Percentiles rank a stretch among this genome's conserved stretches.
phyloP scores from a whole-genome alignment of 1,140 invertebrate species.

The Oncopeltus fasciatus region DNA sequence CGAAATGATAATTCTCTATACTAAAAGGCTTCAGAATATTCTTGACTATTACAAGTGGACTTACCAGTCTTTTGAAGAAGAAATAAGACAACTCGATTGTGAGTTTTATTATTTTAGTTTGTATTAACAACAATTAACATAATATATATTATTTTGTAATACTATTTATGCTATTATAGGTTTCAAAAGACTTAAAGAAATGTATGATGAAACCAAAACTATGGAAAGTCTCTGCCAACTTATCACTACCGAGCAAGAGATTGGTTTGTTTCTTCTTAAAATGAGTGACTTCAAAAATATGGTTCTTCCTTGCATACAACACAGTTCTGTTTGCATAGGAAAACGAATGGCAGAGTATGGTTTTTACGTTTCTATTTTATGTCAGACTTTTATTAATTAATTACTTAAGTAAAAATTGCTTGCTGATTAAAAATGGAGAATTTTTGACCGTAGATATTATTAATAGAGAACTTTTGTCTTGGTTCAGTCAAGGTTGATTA shows the following conservation, averaged over 20 bases:
- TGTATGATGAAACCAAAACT: background rate
- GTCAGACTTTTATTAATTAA: background rate
- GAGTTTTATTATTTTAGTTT: background rate
- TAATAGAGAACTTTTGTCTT: background rate
- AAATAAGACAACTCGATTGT: background rate
- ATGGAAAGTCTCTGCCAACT: background rate
- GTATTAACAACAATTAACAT: background rate
- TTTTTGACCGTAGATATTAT: background rate
- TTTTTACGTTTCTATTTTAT: background rate
- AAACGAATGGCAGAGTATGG: background rate
- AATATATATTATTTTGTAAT: background rate
- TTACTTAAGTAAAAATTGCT: background rate
- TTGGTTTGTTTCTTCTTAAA: background rate
- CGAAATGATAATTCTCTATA: background rate
- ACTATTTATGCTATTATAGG: background rate
- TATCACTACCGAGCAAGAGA: background rate
- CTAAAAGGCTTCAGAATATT: background rate
- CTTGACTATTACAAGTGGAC: background rate
- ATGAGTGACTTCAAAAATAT: conserved; percentile 1
- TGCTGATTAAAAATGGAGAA: background rate
- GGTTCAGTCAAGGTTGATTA: background rate
- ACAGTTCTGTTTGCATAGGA: background rate
- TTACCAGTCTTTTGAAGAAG: background rate
- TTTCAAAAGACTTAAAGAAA: background rate
- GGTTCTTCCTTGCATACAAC: background rate